Percentiles rank a stretch among this genome's conserved stretches.
Conservation (phyloP, 2,888 invertebrate species). For the Steinernema hermaphroditum region DNA sequence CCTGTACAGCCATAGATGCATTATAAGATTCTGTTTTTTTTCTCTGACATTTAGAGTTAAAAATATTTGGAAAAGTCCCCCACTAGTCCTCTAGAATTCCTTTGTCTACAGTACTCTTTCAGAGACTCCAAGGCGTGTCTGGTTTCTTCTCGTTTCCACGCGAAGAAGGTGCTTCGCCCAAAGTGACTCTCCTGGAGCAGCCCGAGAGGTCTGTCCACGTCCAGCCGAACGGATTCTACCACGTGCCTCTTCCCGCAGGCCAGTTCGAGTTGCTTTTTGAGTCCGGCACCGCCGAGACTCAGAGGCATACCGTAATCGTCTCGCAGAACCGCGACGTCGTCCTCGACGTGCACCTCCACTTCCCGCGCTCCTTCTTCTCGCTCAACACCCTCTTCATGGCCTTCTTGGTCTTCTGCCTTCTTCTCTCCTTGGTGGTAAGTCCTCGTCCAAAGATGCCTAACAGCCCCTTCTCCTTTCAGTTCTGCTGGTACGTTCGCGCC, state of each 20-base stretch:
- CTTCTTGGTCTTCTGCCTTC: conserved; percentile 18
- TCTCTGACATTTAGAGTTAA: too few species aligned
- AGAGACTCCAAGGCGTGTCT: conserved; percentile 47
- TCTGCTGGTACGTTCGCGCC: conserved; percentile 35
- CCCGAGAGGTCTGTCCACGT: conserved; percentile 25
- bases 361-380: conserved; percentile 21
- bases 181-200: conserved; percentile 33
- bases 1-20: too few species aligned
- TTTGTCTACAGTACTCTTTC: too few species aligned
- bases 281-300: not conserved
- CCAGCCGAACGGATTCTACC: conserved; percentile 38
- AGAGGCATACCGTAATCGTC: conserved; percentile 11
- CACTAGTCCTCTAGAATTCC: too few species aligned
- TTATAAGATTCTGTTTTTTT: too few species aligned
- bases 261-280: conserved; percentile 35
- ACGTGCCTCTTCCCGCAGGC: conserved; percentile 44
- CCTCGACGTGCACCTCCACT: conserved; percentile 9
- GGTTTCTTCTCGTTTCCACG: conserved; percentile 34
- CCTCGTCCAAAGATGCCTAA: too few species aligned
- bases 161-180: conserved; percentile 37
- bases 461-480: conserved; percentile 40
- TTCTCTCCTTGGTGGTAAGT: conserved; percentile 7
- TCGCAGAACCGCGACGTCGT: not conserved
- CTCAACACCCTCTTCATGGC: conserved; percentile 27
- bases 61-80: too few species aligned